These are phyloP conservation scores for Drosophila ironensis DNA, from an alignment of 1,140 invertebrate species.

Conservation along the genomic window DNA sequence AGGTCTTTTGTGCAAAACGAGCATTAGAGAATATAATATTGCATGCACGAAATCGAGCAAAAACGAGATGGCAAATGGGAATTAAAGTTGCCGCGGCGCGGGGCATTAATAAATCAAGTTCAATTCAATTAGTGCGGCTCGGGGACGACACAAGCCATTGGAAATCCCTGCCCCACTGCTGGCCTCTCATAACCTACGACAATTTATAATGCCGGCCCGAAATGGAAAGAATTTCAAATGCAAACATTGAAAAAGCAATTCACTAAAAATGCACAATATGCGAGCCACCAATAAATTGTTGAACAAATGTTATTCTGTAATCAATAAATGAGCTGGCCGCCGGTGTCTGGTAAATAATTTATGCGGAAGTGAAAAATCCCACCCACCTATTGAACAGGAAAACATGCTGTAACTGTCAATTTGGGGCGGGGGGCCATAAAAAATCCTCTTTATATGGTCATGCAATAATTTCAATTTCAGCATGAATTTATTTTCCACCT, in stretches of 20 bases:
- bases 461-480: constrained; percentile 37
- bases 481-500: constrained; percentile 65
- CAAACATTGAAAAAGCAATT: constrained; percentile 55
- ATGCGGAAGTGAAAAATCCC: constrained; percentile 45
- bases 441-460: constrained; percentile 9
- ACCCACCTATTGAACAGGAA: constrained; percentile 5
- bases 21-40: constrained; percentile 39
- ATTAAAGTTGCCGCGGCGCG: constrained; percentile 51
- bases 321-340: constrained; percentile 62
- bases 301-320: constrained; percentile 76
- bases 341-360: constrained; percentile 51
- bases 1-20: constrained; percentile 5
- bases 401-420: constrained; percentile 70
- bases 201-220: constrained; percentile 62
- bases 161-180: background rate
- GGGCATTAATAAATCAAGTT: constrained; percentile 73
- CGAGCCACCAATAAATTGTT: constrained; percentile 64
- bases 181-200: constrained; percentile 73
- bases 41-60: constrained; percentile 12
- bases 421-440: constrained; percentile 28
- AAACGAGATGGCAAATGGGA: constrained; percentile 43
- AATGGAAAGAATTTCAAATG: constrained; percentile 43
- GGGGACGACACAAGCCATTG: constrained; percentile 54
- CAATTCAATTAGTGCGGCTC: constrained; percentile 72
- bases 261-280: constrained; percentile 37